Base-by-base conservation (phyloP, 2,797 vertebrate species). In the Ptychobarbus kaznakovi region DNA sequence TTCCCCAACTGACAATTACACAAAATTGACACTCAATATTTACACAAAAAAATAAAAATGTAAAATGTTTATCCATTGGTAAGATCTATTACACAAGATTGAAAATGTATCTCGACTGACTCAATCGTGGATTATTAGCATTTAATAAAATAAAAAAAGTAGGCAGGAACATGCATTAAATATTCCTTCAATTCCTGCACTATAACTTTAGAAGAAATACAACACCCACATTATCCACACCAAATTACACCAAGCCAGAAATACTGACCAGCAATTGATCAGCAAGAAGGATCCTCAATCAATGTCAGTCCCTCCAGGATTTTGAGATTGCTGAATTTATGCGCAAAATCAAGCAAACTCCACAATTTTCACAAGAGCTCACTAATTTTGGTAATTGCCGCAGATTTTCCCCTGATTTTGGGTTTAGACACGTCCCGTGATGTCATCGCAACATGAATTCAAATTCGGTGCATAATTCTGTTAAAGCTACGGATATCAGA, bases 281-380 rank as follows among this genome's bases (percentile, higher is more conserved):
- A n/a, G n/a, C n/a, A n/a, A n/a, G n/a, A n/a, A n/a, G 38, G 42
- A 87, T 78, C 81, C 68, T 83, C 76, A 78, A 86, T 85, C 80
- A 75, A 80, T 32, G 32, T 32, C 32, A 32, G 3, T 32, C 32
- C 32, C 2, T 32, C 32, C 32, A 32, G 32, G 32, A 32, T 32
- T 32, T 32, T 32, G 32, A 0, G 32, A 32, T 32, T 32, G 32
- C 32, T 32, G 32, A 32, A 32, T 32, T 32, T 32, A 32, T 32
- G 32, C 32, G 32, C 32, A 32, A 32, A 32, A 32, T 32, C 32
- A 32, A 32, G 32, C 32, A 32, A 32, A 32, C 32, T 3, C 32
- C 32, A 32, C 32, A 3, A 32, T 32, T 32, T 3, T 32, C 32
- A 32, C 32, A 32, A 32, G 32, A 32, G 32, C 32, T 32, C 32